Base-by-base conservation (phyloP, 2,113 vertebrate species). In the Syrmaticus mikado region DNA sequence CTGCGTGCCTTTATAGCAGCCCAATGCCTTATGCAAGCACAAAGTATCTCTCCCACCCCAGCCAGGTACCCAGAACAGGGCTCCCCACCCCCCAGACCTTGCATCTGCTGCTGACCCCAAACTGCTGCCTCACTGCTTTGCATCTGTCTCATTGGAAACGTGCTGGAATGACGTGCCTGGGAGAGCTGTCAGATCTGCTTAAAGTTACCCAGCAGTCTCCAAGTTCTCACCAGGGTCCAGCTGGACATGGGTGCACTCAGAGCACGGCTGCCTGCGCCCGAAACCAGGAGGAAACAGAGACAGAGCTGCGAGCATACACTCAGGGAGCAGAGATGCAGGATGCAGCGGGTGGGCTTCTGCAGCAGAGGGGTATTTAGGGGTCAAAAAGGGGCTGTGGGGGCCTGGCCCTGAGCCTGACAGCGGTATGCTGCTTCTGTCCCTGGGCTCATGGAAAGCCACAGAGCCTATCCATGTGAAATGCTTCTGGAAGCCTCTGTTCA, bases 151-250 rank as follows among this genome's bases (percentile, higher is more conserved):
- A 5, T 58, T 75, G 86, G 73, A 94, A 68, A 71, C 68, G 77
- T 27, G 78, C 83, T 83, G 91, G 86, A 90, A 81, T 25, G 87
- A 92, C 27, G 70, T 84, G 89, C 94, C 71, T 7, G 18, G 52
- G 62, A 82, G 91, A 94, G 28, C 78, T 89, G 95, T 94, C 95
- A 94, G 91, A 16, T 92, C 60, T 2, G 66, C 78, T 92, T 96
- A 94, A 82, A 93, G 89, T 91, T 72, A 92, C 78, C 48, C 87
- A 65, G 74, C 11, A 28, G 91, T 12, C 78, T 92, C 87, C 12
- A 8, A 38, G 82, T 79, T 82, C 60, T 89, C 84, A 87, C 50
- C 6, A 46, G 78, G 89, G 84, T 84, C 92, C 95, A 96, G 91
- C 91, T 92, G 94, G 95, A 87, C 4, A 11, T 70, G 50, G 9